A percentile compares a stretch with the other conserved stretches of the same genome.
These are phyloP conservation scores for Paguma larvata DNA, from an alignment of 2,797 vertebrate species.

Conservation along the genomic window DNA sequence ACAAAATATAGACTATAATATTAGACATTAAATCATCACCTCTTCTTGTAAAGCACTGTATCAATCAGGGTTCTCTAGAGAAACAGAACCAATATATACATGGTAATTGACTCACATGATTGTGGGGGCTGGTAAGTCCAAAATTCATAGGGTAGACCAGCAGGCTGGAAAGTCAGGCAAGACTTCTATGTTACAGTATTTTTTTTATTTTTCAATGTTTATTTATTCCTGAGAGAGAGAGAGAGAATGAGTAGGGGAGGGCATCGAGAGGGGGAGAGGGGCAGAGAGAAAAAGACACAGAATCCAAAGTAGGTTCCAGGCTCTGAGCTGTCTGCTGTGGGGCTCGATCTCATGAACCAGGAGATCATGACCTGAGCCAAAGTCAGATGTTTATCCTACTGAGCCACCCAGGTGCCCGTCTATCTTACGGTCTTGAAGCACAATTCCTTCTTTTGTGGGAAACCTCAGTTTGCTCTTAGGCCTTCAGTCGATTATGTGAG, in stretches of 20 bases:
- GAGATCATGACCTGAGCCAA: too few species aligned
- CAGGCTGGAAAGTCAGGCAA: not conserved
- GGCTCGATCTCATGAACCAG: too few species aligned
- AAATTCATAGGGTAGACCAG: not conserved
- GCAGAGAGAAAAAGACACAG: too few species aligned
- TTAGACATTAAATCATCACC: constrained; percentile 4
- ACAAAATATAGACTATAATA: not conserved
- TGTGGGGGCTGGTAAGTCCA: not conserved
- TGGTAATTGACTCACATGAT: not conserved
- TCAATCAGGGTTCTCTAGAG: not conserved
- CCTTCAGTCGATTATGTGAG: not conserved
- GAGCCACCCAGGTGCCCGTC: too few species aligned
- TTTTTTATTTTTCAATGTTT: too few species aligned
- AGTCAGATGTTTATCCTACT: too few species aligned
- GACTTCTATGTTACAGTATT: not conserved
- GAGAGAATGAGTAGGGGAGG: too few species aligned
- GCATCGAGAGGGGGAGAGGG: too few species aligned
- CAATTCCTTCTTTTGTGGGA: not conserved
- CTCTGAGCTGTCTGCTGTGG: too few species aligned
- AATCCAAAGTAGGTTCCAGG: too few species aligned
- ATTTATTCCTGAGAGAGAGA: too few species aligned
- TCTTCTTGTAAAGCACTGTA: not conserved
- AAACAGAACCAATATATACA: not conserved
- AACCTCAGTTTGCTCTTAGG: not conserved
- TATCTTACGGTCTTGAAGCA: not conserved